A percentile compares a stretch with the other conserved stretches of the same genome.
Evolutionary conservation across 1,140 invertebrate species (phyloP).

Genomic region (Oryzaephilus surinamensis): DNA sequence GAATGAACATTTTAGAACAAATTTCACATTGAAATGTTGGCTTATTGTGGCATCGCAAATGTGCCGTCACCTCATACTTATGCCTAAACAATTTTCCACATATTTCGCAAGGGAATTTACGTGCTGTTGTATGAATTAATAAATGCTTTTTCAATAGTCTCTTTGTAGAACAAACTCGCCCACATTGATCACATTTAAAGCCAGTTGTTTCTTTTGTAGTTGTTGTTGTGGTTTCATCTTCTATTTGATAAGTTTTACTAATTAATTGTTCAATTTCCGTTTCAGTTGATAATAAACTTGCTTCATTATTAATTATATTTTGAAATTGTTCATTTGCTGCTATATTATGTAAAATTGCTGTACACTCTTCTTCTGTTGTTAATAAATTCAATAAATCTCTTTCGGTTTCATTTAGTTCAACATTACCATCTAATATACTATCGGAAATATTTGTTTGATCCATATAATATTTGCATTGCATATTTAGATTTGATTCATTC

Average conservation of each 20-base stretch:
- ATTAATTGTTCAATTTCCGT: slow-evolving; percentile 5
- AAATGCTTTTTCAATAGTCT: slow-evolving; percentile 46
- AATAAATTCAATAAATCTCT: slow-evolving; percentile 23
- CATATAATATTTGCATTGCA: slow-evolving; percentile 16
- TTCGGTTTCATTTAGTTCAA: slow-evolving; percentile 26
- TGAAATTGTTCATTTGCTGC: slow-evolving; percentile 23
- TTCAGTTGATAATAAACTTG: slow-evolving; percentile 15
- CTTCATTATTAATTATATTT: slow-evolving; percentile 15
- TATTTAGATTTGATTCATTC: no score
- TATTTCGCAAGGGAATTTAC: slow-evolving; percentile 43
- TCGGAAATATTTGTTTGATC: no score
- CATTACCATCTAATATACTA: no score
- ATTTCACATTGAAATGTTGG: slow-evolving; percentile 29
- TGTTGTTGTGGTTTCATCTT: neutral
- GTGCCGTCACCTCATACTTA: slow-evolving; percentile 29
- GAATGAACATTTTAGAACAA: slow-evolving; percentile 50
- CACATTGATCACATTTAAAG: slow-evolving; percentile 34
- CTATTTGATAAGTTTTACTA: slow-evolving; percentile 1
- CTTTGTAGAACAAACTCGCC: slow-evolving; percentile 45
- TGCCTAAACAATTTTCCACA: slow-evolving; percentile 35
- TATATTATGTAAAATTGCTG: slow-evolving; percentile 25
- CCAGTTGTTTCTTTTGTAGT: slow-evolving; percentile 4
- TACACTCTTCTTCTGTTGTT: slow-evolving; percentile 27
- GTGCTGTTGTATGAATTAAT: slow-evolving; percentile 47
- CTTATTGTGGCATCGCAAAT: slow-evolving; percentile 42